Conservation (phyloP, 1,140 invertebrate genomes). For the Spodoptera litura region DNA sequence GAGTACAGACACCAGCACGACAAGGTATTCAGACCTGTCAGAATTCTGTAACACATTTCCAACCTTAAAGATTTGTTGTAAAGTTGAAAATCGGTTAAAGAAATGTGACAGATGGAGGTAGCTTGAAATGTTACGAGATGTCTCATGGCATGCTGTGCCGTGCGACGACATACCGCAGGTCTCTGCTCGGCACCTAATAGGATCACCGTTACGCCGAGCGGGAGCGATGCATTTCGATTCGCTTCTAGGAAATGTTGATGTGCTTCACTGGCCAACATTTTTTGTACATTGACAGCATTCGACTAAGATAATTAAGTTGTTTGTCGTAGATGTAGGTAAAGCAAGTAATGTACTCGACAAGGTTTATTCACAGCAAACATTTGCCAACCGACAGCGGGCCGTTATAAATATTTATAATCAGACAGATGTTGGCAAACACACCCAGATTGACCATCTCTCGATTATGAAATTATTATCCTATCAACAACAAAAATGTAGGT, state of each 20-base stretch:
- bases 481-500: background rate
- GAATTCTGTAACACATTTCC: too few species aligned
- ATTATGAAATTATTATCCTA: background rate
- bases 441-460: background rate
- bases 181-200: slow-evolving; percentile 39
- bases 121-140: background rate
- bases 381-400: background rate
- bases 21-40: too few species aligned
- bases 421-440: slow-evolving; percentile 3
- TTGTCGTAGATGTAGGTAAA: slow-evolving; percentile 14
- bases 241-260: slow-evolving; percentile 43
- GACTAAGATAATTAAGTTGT: slow-evolving; percentile 35
- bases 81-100: too few species aligned
- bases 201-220: slow-evolving; percentile 50
- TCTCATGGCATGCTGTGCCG: slow-evolving; percentile 7
- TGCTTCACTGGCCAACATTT: slow-evolving; percentile 39
- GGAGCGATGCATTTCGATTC: slow-evolving; percentile 47
- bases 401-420: slow-evolving; percentile 11
- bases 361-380: background rate
- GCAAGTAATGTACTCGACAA: background rate
- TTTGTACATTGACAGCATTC: slow-evolving; percentile 26
- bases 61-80: too few species aligned
- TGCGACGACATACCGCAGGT: slow-evolving; percentile 28
- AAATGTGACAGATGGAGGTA: too few species aligned
- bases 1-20: background rate